Evolutionary conservation across 2,113 vertebrate species (phyloP), one percentile per base, ranked within the genome.

Genomic region (Ammodramus savannarum): DNA sequence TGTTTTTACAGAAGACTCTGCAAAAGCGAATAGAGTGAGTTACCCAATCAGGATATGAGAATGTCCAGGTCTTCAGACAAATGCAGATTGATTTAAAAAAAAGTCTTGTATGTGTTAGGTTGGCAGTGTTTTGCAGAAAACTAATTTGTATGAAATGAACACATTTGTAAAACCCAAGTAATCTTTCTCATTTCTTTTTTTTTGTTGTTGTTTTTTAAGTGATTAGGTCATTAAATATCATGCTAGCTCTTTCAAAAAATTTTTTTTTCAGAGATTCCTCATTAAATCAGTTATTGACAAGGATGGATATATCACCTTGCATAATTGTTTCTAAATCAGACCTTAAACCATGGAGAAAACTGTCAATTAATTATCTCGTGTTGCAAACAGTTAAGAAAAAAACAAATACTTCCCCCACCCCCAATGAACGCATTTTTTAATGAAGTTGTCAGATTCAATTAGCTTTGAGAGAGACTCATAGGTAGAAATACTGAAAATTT

Each of bases 371-470:
- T 76, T 88, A 49, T 31, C 22, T 22, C 21, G 5, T n/a, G 5
- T 46, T 77, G 71, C 57, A 73, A 90, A 65, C 38, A 16, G 17
- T 41, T 55, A n/a, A 44, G 58, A 41, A 74, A 49, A 58, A 67
- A 39, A 4, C 7, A 82, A 65, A 46, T 16, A 49, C 10, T 12
- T 9, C 6, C 8, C 6, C 21, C 0, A 0, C 3, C 11, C 8
- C 3, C 5, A 58, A 3, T 39, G 5, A 71, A 38, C 11, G 8
- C 2, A 2, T 46, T 74, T 68, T 77, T 71, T 16, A 69, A 81
- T 54, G 5, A 81, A 39, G 6, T 32, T 48, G 21, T 43, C 46
- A 58, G 4, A 13, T 62, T 80, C 20, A 65, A 4, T 51, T 81
- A 69, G 1, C 4, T 57, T 43, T 41, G 22, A 18, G n/a, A 92